Evolutionary conservation across 2,113 vertebrate genomes (phyloP).

Genomic region (Triplophysa tibetana): DNA sequence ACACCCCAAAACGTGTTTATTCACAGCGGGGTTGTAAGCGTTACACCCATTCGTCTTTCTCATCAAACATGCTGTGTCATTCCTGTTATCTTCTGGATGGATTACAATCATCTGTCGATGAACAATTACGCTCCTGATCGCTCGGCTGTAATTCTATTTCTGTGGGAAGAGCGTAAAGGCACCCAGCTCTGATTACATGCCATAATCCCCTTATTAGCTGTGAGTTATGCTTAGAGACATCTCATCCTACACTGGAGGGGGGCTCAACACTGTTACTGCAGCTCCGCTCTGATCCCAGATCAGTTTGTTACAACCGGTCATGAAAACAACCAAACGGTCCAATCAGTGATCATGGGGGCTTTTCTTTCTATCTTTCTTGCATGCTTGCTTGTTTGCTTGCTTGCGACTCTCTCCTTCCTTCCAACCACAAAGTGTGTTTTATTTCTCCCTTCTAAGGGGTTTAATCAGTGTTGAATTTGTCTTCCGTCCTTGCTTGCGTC

Average conservation of each 20-base stretch:
- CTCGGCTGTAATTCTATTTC: conserved; percentile 44
- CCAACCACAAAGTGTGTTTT: too few species aligned
- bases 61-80: conserved; percentile 22
- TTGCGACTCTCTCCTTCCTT: too few species aligned
- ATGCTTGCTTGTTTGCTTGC: too few species aligned
- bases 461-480: too few species aligned
- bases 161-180: conserved; percentile 34
- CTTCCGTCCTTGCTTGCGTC: too few species aligned
- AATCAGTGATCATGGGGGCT: too few species aligned
- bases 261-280: conserved; percentile 11
- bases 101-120: conserved; percentile 51
- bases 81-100: conserved; percentile 44
- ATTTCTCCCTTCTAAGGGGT: too few species aligned
- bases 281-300: conserved; percentile 19
- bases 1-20: conserved; percentile 19
- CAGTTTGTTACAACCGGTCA: background rate
- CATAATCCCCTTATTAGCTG: conserved; percentile 62
- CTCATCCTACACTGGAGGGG: conserved; percentile 4
- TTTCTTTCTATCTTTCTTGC: background rate
- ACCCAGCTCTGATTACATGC: conserved; percentile 53
- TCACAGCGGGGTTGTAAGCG: conserved; percentile 2
- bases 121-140: conserved; percentile 53
- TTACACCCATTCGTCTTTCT: background rate
- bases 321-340: background rate
- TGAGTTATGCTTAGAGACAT: conserved; percentile 47